Conservation (phyloP, 2,113 vertebrate genomes). For the Oreochromis aureus region DNA sequence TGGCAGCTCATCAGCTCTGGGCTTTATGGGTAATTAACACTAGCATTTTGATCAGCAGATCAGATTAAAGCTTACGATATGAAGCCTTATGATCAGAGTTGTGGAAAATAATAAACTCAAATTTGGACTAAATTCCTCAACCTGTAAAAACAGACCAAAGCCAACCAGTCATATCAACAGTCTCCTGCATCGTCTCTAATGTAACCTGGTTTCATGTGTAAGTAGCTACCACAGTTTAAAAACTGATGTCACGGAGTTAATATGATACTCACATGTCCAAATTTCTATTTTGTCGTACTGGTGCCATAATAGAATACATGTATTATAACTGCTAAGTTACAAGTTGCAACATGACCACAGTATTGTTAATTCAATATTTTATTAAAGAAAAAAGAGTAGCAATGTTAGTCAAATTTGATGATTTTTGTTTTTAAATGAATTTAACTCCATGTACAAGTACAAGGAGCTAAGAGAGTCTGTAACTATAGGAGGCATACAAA, state of each 20-base stretch:
- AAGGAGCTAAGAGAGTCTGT: neutral
- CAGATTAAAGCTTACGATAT: neutral
- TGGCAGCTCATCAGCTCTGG: neutral
- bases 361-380: neutral
- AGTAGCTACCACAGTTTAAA: neutral
- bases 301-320: neutral
- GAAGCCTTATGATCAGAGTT: neutral
- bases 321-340: neutral
- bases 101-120: neutral
- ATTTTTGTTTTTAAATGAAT: neutral
- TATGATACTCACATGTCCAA: neutral
- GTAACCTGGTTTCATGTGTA: neutral
- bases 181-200: neutral
- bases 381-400: neutral
- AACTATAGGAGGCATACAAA: neutral
- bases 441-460: neutral
- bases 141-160: neutral
- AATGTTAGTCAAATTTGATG: neutral
- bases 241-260: neutral
- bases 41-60: neutral
- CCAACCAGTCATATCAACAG: neutral
- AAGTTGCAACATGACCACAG: neutral
- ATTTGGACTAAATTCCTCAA: neutral
- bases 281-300: neutral
- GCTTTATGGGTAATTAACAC: neutral